Evolutionary conservation across 2,888 invertebrate species (phyloP), one percentile per base, ranked within the genome.

Genomic region (Epirrhoe alternata): DNA sequence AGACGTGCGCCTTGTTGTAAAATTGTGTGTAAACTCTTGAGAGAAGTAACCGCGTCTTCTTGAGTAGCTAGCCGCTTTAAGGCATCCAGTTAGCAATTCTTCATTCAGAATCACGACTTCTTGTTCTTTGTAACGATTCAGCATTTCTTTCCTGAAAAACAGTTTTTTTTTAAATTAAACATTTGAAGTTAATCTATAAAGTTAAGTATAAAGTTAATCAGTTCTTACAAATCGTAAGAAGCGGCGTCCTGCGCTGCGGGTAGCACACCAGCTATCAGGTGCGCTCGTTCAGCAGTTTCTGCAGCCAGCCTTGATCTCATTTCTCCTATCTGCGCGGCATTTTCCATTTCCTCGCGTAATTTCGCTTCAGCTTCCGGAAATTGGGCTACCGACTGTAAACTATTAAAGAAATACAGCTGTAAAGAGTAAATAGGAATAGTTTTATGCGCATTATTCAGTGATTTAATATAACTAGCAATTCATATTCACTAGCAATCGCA

Each of bases 1-100:
- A 98, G 90, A 82, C 97, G 94, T 3, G 97, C 96, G 10, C 97
- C 96, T 77, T 96, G 96, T 83, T 98, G 97, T 68, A 98, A 95
- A 70, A 97, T 96, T 38, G 95, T 94, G 85, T 98, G 98, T 51
- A 98, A 94, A 69, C 95, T 95, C 83, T 97, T 97, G 72, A 98
- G 94, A 0, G 96, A 95, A 0, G 94, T 89, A 6, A 97, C 94
- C 0, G 98, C 95, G 82, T 98, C 97, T 68, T 96, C 95, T 79
- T 97, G 97, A 75, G 98, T 98, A 69, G 96, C 95, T 63, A 96
- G 94, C 54, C 97, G 94, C 30, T n/a, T 98, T 96, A 79, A 97
- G 97, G 83, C 98, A 97, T 45, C 97, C 97, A 64, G 95, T 95
- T 30, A 98, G 95, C 60, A 98, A 88, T 81, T 97, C 97, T 66